Percentiles rank a stretch among this genome's conserved stretches.
Evolutionary conservation across 37 sponge, comb jelly and placozoan genomes (phyloP).

Genomic region (Mnemiopsis leidyi): DNA sequence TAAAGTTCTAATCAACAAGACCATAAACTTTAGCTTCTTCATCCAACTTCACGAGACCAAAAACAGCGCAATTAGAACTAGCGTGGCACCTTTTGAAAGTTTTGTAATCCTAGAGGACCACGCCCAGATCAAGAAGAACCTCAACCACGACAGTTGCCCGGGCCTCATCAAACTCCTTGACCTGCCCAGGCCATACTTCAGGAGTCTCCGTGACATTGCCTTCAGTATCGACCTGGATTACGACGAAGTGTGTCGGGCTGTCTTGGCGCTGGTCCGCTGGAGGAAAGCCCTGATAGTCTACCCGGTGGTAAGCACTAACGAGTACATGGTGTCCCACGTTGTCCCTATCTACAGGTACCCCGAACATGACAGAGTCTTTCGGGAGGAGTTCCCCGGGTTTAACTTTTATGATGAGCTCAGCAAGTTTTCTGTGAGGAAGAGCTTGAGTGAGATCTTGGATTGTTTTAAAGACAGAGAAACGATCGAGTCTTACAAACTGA

Average conservation of each 20-base stretch:
- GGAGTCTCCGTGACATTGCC: constrained; percentile 53
- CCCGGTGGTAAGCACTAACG: constrained; percentile 41
- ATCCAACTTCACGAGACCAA: background rate
- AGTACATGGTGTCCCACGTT: constrained; percentile 59
- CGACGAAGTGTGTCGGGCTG: constrained; percentile 32
- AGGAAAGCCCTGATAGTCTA: constrained; percentile 63
- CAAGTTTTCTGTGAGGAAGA: constrained; percentile 50
- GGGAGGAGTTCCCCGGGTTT: constrained; percentile 44
- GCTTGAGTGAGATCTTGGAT: constrained; percentile 43
- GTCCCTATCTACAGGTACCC: constrained; percentile 8
- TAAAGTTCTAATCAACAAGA: constrained; percentile 50
- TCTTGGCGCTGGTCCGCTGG: constrained; percentile 55
- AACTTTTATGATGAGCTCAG: constrained; percentile 36
- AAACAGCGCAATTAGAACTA: background rate
- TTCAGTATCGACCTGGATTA: constrained; percentile 26
- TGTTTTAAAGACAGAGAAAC: constrained; percentile 58
- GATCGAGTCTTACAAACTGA: constrained; percentile 36
- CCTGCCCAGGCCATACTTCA: constrained; percentile 57
- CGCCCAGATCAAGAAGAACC: background rate
- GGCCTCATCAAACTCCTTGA: constrained; percentile 39
- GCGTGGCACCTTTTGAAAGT: constrained; percentile 46
- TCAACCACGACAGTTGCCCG: constrained; percentile 20
- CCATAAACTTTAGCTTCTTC: constrained; percentile 62
- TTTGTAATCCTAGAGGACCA: constrained; percentile 43
- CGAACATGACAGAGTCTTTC: background rate